Evolutionary conservation across 2,888 invertebrate species (phyloP), one percentile per base, ranked within the genome.

Genomic region (Eretmocerus hayati): DNA sequence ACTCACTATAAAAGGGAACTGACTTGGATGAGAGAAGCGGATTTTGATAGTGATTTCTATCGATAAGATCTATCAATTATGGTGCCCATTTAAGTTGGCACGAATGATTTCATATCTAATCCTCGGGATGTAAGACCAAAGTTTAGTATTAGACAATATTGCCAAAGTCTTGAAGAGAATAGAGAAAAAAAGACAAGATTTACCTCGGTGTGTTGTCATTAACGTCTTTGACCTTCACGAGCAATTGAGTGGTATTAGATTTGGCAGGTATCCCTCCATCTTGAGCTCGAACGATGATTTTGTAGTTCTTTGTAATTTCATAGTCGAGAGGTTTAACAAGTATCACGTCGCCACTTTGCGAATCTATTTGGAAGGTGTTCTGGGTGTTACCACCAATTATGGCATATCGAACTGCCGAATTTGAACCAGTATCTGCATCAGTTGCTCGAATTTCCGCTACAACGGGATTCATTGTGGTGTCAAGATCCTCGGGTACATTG

Each of bases 321-420:
- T 90, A 95, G 69, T 95, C 94, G 50, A 96, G 74, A 0, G 87
- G 82, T 62, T 91, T 90, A 0, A 91, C 86, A 13, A 95, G 75
- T 1, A 87, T 83, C 2, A 93, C 86, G 65, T 94, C 90, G 0
- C 97, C 97, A 49, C 87, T 90, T 60, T 90, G 80, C 46, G 90
- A 88, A 73, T 97, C 95, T 31, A 99, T 94, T 2, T 90, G 85
- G 69, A 99, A 96, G 63, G 91, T 90, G 58, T 90, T 87, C 66
- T 90, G 90, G 0, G 87, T 87, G 73, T 96, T 95, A 20, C 96
- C 94, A 8, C 95, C 92, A 58, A 95, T 94, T 58, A 97, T 91
- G 13, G 90, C 90, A 74, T 92, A 96, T 40, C 94, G 81, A 47
- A 99, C 85, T 1, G 89, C 90, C 2, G 93, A 91, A 72, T 99